Percentiles rank a stretch among this genome's conserved stretches.
phyloP scores from a whole-genome alignment of 2,888 invertebrate species.

The Eurois occulta region DNA sequence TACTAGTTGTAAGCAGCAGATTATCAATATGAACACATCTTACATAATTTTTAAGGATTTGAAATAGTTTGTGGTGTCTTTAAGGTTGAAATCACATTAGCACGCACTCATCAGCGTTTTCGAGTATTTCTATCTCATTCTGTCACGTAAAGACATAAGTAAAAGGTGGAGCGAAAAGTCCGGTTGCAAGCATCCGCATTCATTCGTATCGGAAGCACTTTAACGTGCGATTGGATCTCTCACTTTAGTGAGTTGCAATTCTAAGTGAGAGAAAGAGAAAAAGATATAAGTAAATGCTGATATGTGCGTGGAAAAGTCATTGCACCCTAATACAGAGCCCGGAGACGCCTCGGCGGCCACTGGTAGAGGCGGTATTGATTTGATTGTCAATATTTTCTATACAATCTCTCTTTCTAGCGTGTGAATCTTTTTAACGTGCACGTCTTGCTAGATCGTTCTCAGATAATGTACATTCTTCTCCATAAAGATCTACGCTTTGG shows the following conservation, averaged over 20 bases:
- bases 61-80: slow-evolving; percentile 27
- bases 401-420: too few species aligned
- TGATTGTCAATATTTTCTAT: background rate
- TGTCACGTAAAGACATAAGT: background rate
- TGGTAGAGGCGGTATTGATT: background rate
- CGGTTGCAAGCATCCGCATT: background rate
- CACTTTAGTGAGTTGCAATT: background rate
- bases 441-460: too few species aligned
- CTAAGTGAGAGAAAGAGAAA: background rate
- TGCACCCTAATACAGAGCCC: background rate
- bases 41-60: slow-evolving; percentile 14
- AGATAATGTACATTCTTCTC: too few species aligned
- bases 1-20: slow-evolving; percentile 50
- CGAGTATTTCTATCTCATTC: background rate
- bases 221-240: background rate
- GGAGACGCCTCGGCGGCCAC: background rate
- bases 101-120: background rate
- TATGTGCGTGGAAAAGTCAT: background rate
- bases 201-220: background rate
- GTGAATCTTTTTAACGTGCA: too few species aligned
- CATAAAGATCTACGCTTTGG: too few species aligned
- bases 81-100: background rate
- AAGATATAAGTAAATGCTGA: background rate
- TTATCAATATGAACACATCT: slow-evolving; percentile 32
- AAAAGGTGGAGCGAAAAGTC: background rate